A percentile compares a stretch with the other conserved stretches of the same genome.
phyloP scores from a whole-genome alignment of 2,113 vertebrate species.

The Lycaon pictus region DNA sequence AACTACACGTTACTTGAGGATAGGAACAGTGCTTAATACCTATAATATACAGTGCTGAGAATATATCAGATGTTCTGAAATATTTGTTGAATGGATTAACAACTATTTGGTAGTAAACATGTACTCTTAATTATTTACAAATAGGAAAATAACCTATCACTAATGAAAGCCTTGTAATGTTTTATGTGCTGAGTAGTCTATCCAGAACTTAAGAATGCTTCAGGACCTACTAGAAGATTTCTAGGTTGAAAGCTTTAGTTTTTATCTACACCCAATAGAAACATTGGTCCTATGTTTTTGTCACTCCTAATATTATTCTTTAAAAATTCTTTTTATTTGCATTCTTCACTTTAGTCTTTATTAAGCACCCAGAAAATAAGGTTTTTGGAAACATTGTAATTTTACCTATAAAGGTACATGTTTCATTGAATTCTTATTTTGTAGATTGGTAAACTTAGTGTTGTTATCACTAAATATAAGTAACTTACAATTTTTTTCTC shows the following conservation, averaged over 20 bases:
- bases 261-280: not conserved
- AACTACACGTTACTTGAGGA: not conserved
- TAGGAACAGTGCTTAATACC: not conserved
- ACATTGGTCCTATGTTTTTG: not conserved
- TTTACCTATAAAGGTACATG: not conserved
- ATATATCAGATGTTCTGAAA: not conserved
- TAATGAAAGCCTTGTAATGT: not conserved
- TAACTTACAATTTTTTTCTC: not conserved
- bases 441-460: not conserved
- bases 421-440: slow-evolving; percentile 3
- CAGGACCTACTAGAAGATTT: not conserved
- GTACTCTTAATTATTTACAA: not conserved
- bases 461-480: not conserved
- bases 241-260: not conserved
- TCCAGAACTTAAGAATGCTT: not conserved
- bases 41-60: not conserved
- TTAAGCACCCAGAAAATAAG: not conserved
- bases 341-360: slow-evolving; percentile 10
- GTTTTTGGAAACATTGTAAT: not conserved
- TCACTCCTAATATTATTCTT: not conserved
- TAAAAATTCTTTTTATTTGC: not conserved
- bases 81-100: slow-evolving; percentile 22
- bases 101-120: slow-evolving; percentile 1
- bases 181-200: not conserved
- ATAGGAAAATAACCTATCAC: not conserved